A percentile compares a stretch with the other conserved stretches of the same genome.
Evolutionary conservation across 2,113 vertebrate genomes (phyloP).

Genomic region (Argyrosomus japonicus): DNA sequence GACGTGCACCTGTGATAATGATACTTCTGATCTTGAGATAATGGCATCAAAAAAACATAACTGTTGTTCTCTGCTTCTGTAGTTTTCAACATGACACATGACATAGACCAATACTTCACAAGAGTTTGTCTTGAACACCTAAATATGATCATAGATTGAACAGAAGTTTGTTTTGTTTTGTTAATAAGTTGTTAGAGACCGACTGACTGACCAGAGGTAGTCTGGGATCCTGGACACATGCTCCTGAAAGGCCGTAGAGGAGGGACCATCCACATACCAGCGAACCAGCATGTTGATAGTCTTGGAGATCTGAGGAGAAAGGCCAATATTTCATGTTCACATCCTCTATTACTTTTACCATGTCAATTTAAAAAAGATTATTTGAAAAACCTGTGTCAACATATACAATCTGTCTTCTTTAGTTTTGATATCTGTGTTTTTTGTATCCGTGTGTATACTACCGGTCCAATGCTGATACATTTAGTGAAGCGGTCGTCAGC

Average conservation of each 20-base stretch:
- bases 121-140: not conserved
- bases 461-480: conserved; percentile 94
- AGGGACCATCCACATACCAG: conserved; percentile 90
- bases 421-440: not conserved
- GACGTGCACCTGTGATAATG: no score
- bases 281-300: conserved; percentile 96
- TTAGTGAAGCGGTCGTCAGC: conserved; percentile 95
- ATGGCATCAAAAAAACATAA: no score
- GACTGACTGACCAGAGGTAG: conserved; percentile 91
- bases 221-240: conserved; percentile 94
- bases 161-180: not conserved
- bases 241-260: conserved; percentile 88
- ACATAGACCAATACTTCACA: no score
- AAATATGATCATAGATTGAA: not conserved
- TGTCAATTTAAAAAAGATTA: not conserved
- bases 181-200: not conserved
- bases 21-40: no score
- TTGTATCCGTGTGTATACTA: conserved; percentile 64
- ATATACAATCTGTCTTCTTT: not conserved
- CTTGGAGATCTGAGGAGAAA: conserved; percentile 91
- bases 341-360: not conserved
- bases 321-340: not conserved
- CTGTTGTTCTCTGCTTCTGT: no score
- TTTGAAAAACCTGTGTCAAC: not conserved
- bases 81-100: not conserved